These are phyloP conservation scores for Acromyrmex charruanus DNA, from an alignment of 1,140 invertebrate genomes.

Conservation along the genomic window DNA sequence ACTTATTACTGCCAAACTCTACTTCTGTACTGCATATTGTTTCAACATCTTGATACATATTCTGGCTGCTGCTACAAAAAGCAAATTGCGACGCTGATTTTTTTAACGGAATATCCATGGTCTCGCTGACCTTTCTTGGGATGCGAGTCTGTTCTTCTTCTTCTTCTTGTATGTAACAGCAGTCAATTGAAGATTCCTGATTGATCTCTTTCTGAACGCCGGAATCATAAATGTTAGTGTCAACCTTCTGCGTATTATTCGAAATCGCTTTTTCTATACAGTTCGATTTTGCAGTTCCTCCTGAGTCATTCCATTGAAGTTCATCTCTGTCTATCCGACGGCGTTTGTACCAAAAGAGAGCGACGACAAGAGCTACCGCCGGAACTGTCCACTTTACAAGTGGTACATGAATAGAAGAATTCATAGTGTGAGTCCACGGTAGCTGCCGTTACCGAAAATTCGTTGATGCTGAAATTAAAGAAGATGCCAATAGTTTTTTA, in stretches of 20 bases:
- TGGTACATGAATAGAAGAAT: conserved; percentile 76
- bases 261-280: background rate
- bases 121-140: conserved; percentile 78
- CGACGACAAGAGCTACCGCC: conserved; percentile 83
- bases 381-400: conserved; percentile 85
- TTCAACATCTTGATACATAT: background rate
- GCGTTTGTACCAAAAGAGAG: conserved; percentile 86
- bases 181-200: conserved; percentile 69
- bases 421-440: conserved; percentile 84
- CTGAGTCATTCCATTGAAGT: conserved; percentile 79
- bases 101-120: conserved; percentile 77
- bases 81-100: conserved; percentile 63
- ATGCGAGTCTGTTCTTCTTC: conserved; percentile 67
- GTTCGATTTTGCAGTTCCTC: conserved; percentile 77
- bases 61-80: conserved; percentile 10
- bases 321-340: conserved; percentile 83
- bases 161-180: conserved; percentile 49
- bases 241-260: background rate
- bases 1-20: conserved; percentile 78
- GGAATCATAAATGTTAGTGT: conserved; percentile 68
- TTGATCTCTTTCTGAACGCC: conserved; percentile 69
- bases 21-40: conserved; percentile 61
- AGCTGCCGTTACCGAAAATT: conserved; percentile 66
- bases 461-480: conserved; percentile 72
- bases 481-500: conserved; percentile 19